Evolutionary conservation across 1,140 invertebrate genomes (phyloP).

Genomic region (Ceratitis capitata): DNA sequence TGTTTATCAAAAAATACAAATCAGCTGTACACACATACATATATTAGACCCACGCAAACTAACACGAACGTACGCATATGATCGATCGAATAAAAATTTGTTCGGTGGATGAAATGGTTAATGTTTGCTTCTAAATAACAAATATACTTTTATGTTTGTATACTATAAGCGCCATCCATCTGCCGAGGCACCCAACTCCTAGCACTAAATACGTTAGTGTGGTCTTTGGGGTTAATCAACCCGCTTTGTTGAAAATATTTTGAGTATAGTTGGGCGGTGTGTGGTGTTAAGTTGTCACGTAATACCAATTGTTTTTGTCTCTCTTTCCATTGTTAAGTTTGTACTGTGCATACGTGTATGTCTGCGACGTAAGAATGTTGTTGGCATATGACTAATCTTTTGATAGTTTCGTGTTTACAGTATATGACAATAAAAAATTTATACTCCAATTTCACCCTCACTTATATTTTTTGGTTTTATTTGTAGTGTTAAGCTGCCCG

Average conservation of each 20-base stretch:
- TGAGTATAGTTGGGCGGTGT: not conserved
- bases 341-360: not conserved
- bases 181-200: too few relatives aligned
- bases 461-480: not conserved
- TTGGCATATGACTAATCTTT: not conserved
- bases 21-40: not conserved
- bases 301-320: not conserved
- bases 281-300: not conserved
- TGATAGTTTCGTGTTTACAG: not conserved
- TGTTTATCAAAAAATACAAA: not conserved
- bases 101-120: not conserved
- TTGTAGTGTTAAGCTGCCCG: not conserved
- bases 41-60: not conserved
- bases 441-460: not conserved
- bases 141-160: too few relatives aligned
- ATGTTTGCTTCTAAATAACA: not conserved
- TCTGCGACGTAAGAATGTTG: not conserved
- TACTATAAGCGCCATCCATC: too few relatives aligned
- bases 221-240: not conserved
- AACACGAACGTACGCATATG: not conserved
- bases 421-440: not conserved
- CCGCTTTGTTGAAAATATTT: not conserved
- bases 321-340: not conserved
- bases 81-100: not conserved
- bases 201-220: not conserved